Conservation (phyloP, 2,888 invertebrate species). For the Sinelater perroti region DNA sequence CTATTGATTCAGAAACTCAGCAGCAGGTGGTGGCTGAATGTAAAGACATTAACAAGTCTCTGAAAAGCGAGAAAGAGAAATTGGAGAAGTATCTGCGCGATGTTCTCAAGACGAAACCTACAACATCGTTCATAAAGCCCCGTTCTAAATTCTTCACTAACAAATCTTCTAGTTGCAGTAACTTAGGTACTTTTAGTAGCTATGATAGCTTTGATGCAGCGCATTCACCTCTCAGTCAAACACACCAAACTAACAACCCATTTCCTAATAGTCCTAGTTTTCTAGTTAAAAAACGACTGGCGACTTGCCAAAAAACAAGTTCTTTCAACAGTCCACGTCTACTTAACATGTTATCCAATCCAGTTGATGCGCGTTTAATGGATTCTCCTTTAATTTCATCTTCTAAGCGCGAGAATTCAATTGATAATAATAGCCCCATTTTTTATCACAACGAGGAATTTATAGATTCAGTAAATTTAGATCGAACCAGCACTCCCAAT, state of each 20-base stretch:
- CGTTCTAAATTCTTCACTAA: not conserved
- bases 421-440: slow-evolving; percentile 7
- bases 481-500: slow-evolving; percentile 8
- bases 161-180: not conserved
- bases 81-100: slow-evolving; percentile 12
- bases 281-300: not conserved
- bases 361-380: not conserved
- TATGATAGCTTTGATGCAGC: no score
- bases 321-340: not conserved
- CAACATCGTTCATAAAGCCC: not conserved
- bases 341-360: not conserved
- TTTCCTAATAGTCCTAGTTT: not conserved
- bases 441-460: no score
- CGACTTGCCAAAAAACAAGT: not conserved
- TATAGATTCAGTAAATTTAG: not conserved
- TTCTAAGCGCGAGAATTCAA: not conserved
- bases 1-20: slow-evolving; percentile 42
- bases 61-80: slow-evolving; percentile 15
- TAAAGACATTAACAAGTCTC: slow-evolving; percentile 43
- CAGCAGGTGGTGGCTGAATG: slow-evolving; percentile 45
- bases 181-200: not conserved
- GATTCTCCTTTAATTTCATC: not conserved
- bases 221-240: not conserved
- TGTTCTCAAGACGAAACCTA: not conserved
- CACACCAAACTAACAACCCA: not conserved